phyloP scores from a whole-genome alignment of 2,797 vertebrate genomes.

The Jordanella pulchra region DNA sequence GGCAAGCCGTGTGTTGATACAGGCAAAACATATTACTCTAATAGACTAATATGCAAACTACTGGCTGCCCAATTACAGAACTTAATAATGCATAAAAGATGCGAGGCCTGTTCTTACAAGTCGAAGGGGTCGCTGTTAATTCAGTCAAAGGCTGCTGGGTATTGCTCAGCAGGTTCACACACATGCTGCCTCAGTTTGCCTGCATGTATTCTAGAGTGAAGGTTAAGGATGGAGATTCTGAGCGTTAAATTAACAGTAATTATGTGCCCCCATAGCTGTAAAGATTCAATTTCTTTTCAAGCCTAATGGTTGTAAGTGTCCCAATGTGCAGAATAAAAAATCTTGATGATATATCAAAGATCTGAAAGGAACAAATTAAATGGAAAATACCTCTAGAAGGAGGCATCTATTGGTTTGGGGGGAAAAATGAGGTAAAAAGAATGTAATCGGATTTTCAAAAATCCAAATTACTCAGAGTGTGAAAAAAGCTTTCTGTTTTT shows the following conservation, averaged over 20 bases:
- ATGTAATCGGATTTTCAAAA: background rate
- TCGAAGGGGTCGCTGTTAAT: slow-evolving; percentile 86
- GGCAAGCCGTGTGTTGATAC: slow-evolving; percentile 90
- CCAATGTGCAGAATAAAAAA: slow-evolving; percentile 54
- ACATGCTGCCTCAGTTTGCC: slow-evolving; percentile 51
- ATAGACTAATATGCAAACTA: slow-evolving; percentile 99
- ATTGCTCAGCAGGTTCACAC: slow-evolving; percentile 44
- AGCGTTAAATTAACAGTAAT: slow-evolving; percentile 99
- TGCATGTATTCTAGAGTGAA: slow-evolving; percentile 84
- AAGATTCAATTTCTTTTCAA: slow-evolving; percentile 92
- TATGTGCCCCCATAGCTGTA: slow-evolving; percentile 93
- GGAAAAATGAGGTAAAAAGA: background rate
- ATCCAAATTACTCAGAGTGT: slow-evolving; percentile 22
- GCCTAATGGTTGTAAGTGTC: slow-evolving; percentile 75
- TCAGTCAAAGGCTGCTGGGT: slow-evolving; percentile 80
- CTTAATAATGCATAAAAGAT: slow-evolving; percentile 98
- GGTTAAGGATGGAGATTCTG: slow-evolving; percentile 96
- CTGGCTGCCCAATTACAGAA: slow-evolving; percentile 94
- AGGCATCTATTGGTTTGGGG: background rate
- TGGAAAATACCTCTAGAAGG: slow-evolving; percentile 13
- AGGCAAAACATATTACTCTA: slow-evolving; percentile 98
- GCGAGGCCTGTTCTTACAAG: slow-evolving; percentile 91
- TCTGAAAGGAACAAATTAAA: slow-evolving; percentile 35
- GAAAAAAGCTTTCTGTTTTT: slow-evolving; percentile 34
- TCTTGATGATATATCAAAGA: slow-evolving; percentile 60